These are phyloP conservation scores for Apistogramma diplotaenia DNA, from an alignment of 2,113 vertebrate species.

Conservation along the genomic window DNA sequence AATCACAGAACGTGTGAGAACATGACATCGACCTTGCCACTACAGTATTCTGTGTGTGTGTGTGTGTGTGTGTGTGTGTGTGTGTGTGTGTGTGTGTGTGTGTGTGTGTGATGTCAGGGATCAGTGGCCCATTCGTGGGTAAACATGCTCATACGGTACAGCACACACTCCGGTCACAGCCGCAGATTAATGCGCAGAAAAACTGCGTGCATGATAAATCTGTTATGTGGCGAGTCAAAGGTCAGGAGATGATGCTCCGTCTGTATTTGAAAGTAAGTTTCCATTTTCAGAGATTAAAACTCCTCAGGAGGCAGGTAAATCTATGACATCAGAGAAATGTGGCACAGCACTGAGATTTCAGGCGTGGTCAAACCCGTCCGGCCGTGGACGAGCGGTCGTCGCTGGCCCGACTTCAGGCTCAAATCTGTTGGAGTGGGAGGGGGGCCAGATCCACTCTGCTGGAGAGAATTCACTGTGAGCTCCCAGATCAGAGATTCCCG, in stretches of 20 bases:
- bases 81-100: background rate
- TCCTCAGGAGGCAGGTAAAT: rapidly evolving
- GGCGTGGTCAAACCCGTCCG: too few species aligned
- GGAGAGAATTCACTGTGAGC: background rate
- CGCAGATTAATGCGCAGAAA: background rate
- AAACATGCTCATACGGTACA: slow-evolving; percentile 34
- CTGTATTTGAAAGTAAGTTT: background rate
- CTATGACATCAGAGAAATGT: background rate
- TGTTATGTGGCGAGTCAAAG: background rate
- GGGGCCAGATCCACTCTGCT: rapidly evolving
- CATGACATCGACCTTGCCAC: background rate
- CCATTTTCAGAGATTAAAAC: background rate
- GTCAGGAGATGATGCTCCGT: background rate
- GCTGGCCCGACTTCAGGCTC: background rate
- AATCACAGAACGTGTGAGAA: background rate
- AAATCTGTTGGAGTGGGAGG: background rate
- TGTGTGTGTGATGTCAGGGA: background rate
- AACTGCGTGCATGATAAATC: background rate
- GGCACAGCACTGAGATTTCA: background rate
- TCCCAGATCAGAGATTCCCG: background rate
- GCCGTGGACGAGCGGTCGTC: rapidly evolving
- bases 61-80: background rate
- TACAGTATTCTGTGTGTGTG: background rate
- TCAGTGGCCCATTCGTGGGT: slow-evolving; percentile 10
- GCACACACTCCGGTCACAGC: slow-evolving; percentile 2